Evolutionary conservation across 2,888 invertebrate genomes (phyloP), one percentile per base, ranked within the genome.

Genomic region (Agrotis segetum): DNA sequence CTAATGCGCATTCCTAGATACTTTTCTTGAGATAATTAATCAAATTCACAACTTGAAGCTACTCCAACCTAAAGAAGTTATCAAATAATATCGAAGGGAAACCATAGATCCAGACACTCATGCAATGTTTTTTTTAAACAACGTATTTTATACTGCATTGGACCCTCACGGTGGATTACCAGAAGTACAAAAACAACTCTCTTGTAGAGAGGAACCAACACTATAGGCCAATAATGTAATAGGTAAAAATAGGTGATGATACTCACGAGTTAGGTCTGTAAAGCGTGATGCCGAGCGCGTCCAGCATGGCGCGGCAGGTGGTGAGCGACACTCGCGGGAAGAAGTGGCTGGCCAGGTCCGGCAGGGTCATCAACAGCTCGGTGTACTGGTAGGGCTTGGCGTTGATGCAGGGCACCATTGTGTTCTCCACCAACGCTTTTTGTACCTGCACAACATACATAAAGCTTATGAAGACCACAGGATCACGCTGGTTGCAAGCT

Each of bases 401-500:
- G 94, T 98, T 98, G 90, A 99, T 98, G 94, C 98, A 98, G 67
- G 98, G 98, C 85, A 98, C 97, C 97, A 98, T 97, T 87, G 97
- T 97, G 88, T 97, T 98, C 89, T 98, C 98, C 68, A 98, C 97
- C 77, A 98, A 96, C 55, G 98, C 98, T 90, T 98, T 98, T 89
- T 98, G 98, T 60, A 98, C 96, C 96, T 97, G 94, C 47, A 90
- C n/a, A 55, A 24, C 0, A 60, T 90, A 64, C 0, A 47, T 7
- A 29, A 11, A 24, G 24, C 24, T 24, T 24, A 24, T 24, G 24
- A 24, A 24, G 24, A 24, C 24, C 24, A 24, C 24, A 24, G 24
- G 1, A 24, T 24, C 24, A 24, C 24, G 2, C 24, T 24, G 24
- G 24, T 2, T 24, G 24, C 24, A 24, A 24, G 24, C 24, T 2